These are phyloP conservation scores for Mylabris phalerata DNA, from an alignment of 1,140 invertebrate genomes.

Conservation along the genomic window DNA sequence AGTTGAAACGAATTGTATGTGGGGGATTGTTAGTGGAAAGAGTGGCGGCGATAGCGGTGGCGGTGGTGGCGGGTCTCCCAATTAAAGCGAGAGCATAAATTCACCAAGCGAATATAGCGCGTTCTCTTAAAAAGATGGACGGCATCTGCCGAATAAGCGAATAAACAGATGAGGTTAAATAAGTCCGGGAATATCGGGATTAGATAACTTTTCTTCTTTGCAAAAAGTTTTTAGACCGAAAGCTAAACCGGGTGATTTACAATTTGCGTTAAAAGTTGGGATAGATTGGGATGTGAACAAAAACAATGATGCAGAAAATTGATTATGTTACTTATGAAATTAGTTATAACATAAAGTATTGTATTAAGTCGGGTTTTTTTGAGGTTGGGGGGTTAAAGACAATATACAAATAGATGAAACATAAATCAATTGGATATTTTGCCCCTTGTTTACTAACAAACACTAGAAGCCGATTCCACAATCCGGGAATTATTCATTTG, in stretches of 20 bases:
- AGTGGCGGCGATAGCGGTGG: conserved; percentile 9
- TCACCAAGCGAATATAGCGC: conserved; percentile 17
- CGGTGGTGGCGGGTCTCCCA: conserved; percentile 12
- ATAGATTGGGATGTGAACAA: conserved; percentile 26
- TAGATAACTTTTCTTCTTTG: conserved; percentile 17
- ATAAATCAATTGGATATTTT: no score
- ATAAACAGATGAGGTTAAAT: conserved; percentile 32
- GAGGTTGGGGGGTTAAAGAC: no score
- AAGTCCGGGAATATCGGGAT: conserved; percentile 27
- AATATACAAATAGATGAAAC: no score
- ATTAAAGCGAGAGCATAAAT: conserved; percentile 35
- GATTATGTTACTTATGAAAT: conserved; percentile 24
- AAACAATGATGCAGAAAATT: conserved; percentile 34
- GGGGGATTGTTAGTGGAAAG: conserved; percentile 16
- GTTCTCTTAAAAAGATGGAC: conserved; percentile 21
- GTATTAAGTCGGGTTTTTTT: no score
- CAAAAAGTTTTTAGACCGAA: conserved; percentile 21
- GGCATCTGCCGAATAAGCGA: conserved; percentile 29
- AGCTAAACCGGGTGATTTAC: conserved; percentile 18
- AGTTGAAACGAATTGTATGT: conserved; percentile 16
- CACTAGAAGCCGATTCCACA: no score
- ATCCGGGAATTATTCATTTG: no score
- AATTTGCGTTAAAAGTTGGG: conserved; percentile 15
- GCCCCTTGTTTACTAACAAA: no score
- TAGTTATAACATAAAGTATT: conserved; percentile 1